phyloP scores from a whole-genome alignment of 1,140 invertebrate species.

The Galendromus occidentalis region DNA sequence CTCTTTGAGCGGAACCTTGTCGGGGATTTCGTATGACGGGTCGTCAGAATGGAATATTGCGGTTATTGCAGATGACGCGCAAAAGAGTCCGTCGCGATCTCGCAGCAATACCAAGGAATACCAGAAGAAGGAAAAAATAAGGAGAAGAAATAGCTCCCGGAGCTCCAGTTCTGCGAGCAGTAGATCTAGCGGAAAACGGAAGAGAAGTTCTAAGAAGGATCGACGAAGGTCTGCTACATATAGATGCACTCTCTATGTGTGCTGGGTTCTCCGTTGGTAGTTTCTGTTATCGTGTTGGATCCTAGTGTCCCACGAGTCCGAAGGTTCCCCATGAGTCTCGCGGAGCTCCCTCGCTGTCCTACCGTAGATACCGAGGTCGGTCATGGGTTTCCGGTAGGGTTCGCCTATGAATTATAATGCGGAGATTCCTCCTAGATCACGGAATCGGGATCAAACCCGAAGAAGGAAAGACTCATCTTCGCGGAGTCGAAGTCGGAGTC shows the following conservation, averaged over 20 bases:
- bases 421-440: not conserved
- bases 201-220: slow-evolving; percentile 9
- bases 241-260: too few species aligned
- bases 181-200: not conserved
- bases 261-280: too few species aligned
- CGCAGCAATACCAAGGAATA: not conserved
- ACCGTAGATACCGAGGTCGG: too few species aligned
- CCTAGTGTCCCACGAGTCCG: not conserved
- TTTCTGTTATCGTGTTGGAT: not conserved
- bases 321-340: not conserved
- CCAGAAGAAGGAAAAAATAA: not conserved
- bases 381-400: too few species aligned
- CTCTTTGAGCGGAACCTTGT: not conserved
- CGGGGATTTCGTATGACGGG: too few species aligned
- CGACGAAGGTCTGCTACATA: slow-evolving; percentile 2
- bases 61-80: not conserved
- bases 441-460: not conserved
- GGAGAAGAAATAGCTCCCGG: not conserved
- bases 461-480: not conserved
- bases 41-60: too few species aligned
- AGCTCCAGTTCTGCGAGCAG: not conserved
- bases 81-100: not conserved
- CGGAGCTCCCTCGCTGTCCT: not conserved
- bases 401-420: too few species aligned
- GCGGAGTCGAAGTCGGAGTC: slow-evolving; percentile 1